These are phyloP conservation scores for Chrysopa pallens DNA, from an alignment of 1,140 invertebrate genomes.

Conservation along the genomic window DNA sequence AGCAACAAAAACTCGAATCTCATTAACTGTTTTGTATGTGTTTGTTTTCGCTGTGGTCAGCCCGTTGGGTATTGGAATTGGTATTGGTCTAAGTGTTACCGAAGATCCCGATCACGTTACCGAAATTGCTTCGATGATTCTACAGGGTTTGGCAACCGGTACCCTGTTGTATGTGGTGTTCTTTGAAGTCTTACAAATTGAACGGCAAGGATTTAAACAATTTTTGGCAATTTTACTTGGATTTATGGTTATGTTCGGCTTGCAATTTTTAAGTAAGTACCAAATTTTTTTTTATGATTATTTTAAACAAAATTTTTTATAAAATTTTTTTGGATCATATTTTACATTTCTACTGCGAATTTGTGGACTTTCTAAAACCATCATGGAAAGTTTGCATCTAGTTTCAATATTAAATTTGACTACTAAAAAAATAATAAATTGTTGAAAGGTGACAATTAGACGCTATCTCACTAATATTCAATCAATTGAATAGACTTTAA, in stretches of 20 bases:
- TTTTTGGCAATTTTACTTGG: conserved; percentile 49
- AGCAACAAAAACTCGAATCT: conserved; percentile 15
- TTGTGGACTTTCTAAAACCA: no score
- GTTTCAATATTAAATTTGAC: no score
- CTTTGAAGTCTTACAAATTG: conserved; percentile 42
- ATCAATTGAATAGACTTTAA: no score
- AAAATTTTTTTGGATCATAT: no score
- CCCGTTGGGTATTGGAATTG: conserved; percentile 32
- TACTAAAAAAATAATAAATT: no score
- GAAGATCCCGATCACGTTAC: neutral
- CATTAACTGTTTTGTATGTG: conserved; percentile 23
- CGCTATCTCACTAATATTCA: no score
- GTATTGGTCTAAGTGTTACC: conserved; percentile 18
- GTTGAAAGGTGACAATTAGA: no score
- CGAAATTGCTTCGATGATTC: conserved; percentile 15
- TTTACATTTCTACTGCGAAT: no score
- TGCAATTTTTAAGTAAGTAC: conserved; percentile 51
- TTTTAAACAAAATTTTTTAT: no score
- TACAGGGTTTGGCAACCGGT: conserved; percentile 41
- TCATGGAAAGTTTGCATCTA: no score
- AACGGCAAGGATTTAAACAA: conserved; percentile 42
- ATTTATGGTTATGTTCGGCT: conserved; percentile 57
- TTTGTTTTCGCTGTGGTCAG: conserved; percentile 30
- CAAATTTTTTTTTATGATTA: conserved; percentile 4
- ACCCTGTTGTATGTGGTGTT: conserved; percentile 49